These are phyloP conservation scores for Danaus chrysippus DNA, from an alignment of 2,888 invertebrate species.

Conservation along the genomic window DNA sequence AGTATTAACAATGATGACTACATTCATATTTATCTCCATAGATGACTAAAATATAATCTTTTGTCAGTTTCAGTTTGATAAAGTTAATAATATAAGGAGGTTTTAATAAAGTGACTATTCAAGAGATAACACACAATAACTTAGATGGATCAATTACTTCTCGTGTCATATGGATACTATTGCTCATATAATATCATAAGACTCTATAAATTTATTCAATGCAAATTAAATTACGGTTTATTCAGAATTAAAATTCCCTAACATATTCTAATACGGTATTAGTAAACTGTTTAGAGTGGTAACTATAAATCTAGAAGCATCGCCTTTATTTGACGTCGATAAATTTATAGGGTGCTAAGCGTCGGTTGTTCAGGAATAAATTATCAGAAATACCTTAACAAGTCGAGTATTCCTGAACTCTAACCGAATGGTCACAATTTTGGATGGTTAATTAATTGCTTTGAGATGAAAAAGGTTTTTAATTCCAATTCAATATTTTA, in stretches of 20 bases:
- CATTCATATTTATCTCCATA: too few species aligned
- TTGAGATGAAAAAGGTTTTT: neutral
- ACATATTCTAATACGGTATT: constrained; percentile 21
- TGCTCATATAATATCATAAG: neutral
- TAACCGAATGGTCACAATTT: constrained; percentile 20
- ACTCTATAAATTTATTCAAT: constrained; percentile 3
- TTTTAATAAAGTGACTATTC: too few species aligned
- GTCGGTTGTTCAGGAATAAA: constrained; percentile 50
- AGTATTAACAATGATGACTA: too few species aligned
- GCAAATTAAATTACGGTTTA: constrained; percentile 2
- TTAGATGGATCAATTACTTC: too few species aligned
- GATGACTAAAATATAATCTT: too few species aligned
- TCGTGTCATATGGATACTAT: neutral
- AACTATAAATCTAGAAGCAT: constrained; percentile 39
- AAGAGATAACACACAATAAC: too few species aligned
- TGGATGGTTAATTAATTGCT: neutral
- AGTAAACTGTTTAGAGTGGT: constrained; percentile 21
- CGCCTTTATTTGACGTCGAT: constrained; percentile 49
- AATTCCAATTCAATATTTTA: neutral
- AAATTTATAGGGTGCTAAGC: constrained; percentile 69
- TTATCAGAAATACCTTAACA: constrained; percentile 38
- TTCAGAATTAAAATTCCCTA: neutral
- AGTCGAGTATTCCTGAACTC: constrained; percentile 22
- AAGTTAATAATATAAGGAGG: too few species aligned
- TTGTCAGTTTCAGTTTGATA: too few species aligned